These are phyloP conservation scores for Lithobates pipiens DNA, from an alignment of 2,797 vertebrate species.

Conservation along the genomic window DNA sequence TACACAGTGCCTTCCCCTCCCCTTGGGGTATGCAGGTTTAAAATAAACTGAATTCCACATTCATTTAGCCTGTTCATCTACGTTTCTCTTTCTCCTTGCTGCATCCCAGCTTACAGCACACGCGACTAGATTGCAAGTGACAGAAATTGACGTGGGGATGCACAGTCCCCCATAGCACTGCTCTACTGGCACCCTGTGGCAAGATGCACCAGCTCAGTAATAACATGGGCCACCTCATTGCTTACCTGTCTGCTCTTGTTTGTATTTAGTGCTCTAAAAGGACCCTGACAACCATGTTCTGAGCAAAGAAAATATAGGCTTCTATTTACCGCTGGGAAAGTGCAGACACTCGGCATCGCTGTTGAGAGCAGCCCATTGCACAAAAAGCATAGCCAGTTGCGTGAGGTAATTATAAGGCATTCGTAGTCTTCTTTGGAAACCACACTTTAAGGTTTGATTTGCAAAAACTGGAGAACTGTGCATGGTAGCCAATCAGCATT, in stretches of 20 bases:
- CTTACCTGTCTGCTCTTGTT: constrained; percentile 51
- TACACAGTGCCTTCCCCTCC: constrained; percentile 51
- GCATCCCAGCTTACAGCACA: constrained; percentile 25
- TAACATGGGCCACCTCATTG: constrained; percentile 52
- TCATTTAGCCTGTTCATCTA: constrained; percentile 51
- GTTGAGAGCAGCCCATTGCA: not conserved
- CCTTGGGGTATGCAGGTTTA: constrained; percentile 54
- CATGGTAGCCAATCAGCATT: too few species aligned
- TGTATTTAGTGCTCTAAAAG: constrained; percentile 29
- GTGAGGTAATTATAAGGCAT: not conserved
- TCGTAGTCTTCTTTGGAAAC: too few species aligned
- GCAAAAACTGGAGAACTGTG: too few species aligned
- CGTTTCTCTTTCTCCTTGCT: constrained; percentile 46
- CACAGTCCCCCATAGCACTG: constrained; percentile 23
- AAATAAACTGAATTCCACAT: constrained; percentile 58
- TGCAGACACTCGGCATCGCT: constrained; percentile 14
- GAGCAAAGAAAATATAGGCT: constrained; percentile 33
- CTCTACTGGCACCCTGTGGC: constrained; percentile 42
- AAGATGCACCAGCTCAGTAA: constrained; percentile 41
- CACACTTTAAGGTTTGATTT: too few species aligned
- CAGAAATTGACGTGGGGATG: constrained; percentile 45
- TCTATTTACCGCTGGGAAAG: not conserved
- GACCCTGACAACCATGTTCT: constrained; percentile 50
- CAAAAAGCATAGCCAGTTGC: not conserved
- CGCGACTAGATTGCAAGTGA: constrained; percentile 51